Conservation (phyloP, 2,888 invertebrate genomes). For the Isotomurus palustris region DNA sequence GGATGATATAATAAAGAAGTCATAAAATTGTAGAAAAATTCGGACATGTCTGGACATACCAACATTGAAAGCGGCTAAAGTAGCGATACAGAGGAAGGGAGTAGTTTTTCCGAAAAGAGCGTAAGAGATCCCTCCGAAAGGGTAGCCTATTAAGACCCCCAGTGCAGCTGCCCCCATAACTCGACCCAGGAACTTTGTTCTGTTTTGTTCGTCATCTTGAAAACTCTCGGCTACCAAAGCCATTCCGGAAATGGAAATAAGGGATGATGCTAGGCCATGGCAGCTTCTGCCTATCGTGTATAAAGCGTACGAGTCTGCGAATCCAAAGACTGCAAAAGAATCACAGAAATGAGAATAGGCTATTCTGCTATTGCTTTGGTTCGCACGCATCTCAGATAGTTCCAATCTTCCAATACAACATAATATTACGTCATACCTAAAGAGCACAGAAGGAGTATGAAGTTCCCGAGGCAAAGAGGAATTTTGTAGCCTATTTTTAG, state of each 20-base stretch:
- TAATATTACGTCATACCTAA: constrained; percentile 62
- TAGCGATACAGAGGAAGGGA: constrained; percentile 66
- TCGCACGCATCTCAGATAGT: no score
- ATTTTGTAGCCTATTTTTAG: constrained; percentile 62
- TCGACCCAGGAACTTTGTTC: constrained; percentile 71
- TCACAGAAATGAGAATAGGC: constrained; percentile 6
- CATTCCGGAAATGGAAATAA: constrained; percentile 72
- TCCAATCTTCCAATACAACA: no score
- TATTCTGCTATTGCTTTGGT: no score
- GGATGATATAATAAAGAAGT: neutral
- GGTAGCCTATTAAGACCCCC: constrained; percentile 76
- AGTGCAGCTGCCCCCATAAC: constrained; percentile 74
- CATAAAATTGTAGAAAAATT: neutral
- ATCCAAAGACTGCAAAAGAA: constrained; percentile 64
- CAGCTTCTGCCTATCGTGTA: constrained; percentile 69
- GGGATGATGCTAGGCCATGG: constrained; percentile 76
- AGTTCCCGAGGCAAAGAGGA: constrained; percentile 65
- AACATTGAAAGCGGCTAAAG: constrained; percentile 55
- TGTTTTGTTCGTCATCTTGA: constrained; percentile 53
- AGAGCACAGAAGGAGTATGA: constrained; percentile 63
- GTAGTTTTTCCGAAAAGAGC: constrained; percentile 69
- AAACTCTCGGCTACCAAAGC: constrained; percentile 65
- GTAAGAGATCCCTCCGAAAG: constrained; percentile 72
- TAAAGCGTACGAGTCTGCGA: constrained; percentile 64
- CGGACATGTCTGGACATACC: constrained; percentile 48